phyloP scores from a whole-genome alignment of 2,888 invertebrate genomes.

The Pseudococcus viburni region DNA sequence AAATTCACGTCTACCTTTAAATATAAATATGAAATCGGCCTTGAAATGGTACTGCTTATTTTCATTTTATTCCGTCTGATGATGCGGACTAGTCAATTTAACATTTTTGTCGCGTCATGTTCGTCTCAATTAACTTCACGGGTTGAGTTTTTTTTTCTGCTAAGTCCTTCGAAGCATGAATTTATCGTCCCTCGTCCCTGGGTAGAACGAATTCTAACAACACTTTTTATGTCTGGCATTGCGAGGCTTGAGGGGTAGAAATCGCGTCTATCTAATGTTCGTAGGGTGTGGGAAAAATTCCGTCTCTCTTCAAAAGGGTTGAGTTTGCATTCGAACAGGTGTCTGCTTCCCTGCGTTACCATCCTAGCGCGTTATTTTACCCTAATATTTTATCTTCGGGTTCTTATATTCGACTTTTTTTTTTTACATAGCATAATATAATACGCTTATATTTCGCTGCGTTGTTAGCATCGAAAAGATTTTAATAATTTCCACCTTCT shows the following conservation, averaged over 20 bases:
- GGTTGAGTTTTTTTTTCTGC: slow-evolving; percentile 63
- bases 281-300: slow-evolving; percentile 65
- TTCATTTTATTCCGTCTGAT: slow-evolving; percentile 52
- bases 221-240: slow-evolving; percentile 61
- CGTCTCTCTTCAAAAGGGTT: slow-evolving; percentile 64
- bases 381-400: slow-evolving; percentile 62
- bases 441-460: slow-evolving; percentile 58
- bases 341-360: slow-evolving; percentile 53
- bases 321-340: slow-evolving; percentile 66
- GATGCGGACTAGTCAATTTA: slow-evolving; percentile 62
- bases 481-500: slow-evolving; percentile 62
- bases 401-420: slow-evolving; percentile 54
- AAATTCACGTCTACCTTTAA: not conserved
- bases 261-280: slow-evolving; percentile 64
- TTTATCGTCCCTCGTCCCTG: slow-evolving; percentile 40
- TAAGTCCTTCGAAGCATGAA: slow-evolving; percentile 63
- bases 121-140: slow-evolving; percentile 65
- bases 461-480: slow-evolving; percentile 58
- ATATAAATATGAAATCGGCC: slow-evolving; percentile 34
- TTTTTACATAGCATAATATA: slow-evolving; percentile 57
- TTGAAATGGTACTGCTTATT: slow-evolving; percentile 57
- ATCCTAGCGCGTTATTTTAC: slow-evolving; percentile 56
- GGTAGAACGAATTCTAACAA: slow-evolving; percentile 64
- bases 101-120: slow-evolving; percentile 65
- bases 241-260: slow-evolving; percentile 63